Conservation (phyloP, 2,113 vertebrate species). For the Odontesthes bonariensis region DNA sequence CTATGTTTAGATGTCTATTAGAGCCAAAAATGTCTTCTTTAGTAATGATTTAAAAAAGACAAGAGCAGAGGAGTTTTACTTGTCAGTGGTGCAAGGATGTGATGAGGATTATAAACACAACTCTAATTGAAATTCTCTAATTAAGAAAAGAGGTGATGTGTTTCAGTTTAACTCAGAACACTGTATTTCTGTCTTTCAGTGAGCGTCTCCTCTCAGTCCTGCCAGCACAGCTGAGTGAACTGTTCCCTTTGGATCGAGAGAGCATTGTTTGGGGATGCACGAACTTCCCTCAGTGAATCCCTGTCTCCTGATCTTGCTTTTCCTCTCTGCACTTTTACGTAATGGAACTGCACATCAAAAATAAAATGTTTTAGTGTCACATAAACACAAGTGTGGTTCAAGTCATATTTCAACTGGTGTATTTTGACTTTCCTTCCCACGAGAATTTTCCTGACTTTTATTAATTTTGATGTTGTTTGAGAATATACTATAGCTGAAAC, state of each 20-base stretch:
- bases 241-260: slow-evolving; percentile 29
- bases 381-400: background rate
- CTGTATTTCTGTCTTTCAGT: slow-evolving; percentile 8
- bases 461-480: no score
- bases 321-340: slow-evolving; percentile 1
- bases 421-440: no score
- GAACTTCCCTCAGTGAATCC: slow-evolving; percentile 21
- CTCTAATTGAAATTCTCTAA: background rate
- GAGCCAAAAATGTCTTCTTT: background rate
- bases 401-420: background rate
- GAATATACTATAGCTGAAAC: no score
- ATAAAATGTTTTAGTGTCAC: background rate
- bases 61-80: background rate
- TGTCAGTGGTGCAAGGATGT: slow-evolving; percentile 1
- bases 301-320: slow-evolving; percentile 12
- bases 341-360: background rate
- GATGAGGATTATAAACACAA: slow-evolving; percentile 6
- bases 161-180: slow-evolving; percentile 7
- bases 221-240: slow-evolving; percentile 59
- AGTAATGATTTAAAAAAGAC: background rate
- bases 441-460: no score
- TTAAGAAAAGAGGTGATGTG: slow-evolving; percentile 3
- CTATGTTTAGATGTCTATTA: slow-evolving; percentile 5
- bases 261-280: slow-evolving; percentile 27
- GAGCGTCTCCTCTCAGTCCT: slow-evolving; percentile 20